Percentiles rank a stretch among this genome's conserved stretches.
Conservation (phyloP, 2,888 invertebrate species). For the Lasioglossum calceatum region DNA sequence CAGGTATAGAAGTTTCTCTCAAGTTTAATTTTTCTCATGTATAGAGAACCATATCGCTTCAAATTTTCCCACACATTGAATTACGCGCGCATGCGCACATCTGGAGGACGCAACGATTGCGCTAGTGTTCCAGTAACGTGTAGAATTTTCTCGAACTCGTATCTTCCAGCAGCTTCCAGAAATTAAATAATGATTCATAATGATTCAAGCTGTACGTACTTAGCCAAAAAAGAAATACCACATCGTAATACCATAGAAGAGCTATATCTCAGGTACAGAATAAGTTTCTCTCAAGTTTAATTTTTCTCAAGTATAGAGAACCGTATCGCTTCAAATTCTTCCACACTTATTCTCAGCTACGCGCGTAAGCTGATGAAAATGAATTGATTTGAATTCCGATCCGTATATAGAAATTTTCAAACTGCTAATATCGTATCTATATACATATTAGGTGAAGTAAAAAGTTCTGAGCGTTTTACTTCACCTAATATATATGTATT, state of each 20-base stretch:
- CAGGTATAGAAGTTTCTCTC: background rate
- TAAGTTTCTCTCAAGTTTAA: background rate
- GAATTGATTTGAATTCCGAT: background rate
- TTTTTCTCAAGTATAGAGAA: too few relatives aligned
- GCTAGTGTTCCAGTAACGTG: background rate
- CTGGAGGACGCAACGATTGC: background rate
- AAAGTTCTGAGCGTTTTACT: too few relatives aligned
- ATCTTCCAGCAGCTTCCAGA: background rate
- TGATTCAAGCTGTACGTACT: background rate
- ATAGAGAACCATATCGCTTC: background rate
- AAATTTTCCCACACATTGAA: background rate
- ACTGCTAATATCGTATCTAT: background rate
- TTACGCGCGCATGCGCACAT: background rate
- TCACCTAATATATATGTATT: too few relatives aligned
- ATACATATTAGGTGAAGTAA: too few relatives aligned
- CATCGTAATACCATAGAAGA: background rate
- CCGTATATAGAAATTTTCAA: background rate
- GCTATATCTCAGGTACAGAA: background rate
- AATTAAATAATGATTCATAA: background rate
- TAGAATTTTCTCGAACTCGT: slow-evolving; percentile 30
- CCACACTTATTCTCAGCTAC: background rate
- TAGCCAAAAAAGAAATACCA: background rate
- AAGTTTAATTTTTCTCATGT: too few relatives aligned
- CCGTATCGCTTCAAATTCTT: background rate
- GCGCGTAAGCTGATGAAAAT: background rate